Base-by-base conservation (phyloP, 30 jellyfish, hydroid and myxozoan species). In the Turritopsis rubra region DNA sequence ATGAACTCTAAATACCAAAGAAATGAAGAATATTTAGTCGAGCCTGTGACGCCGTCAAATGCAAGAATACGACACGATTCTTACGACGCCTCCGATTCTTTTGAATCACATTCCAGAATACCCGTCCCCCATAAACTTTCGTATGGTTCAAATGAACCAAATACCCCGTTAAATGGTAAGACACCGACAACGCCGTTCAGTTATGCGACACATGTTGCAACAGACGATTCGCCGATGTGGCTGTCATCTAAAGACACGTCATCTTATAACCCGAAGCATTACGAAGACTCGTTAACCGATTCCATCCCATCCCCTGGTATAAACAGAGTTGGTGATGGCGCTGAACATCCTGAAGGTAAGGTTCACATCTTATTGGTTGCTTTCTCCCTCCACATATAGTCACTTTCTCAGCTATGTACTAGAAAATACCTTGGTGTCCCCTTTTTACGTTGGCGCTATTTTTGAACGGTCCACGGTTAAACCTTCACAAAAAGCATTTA, bases 251-350 rank as follows among this genome's bases (percentile, higher is more conserved):
- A 26, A 23, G 66, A 28, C 20, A 71, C 25, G 17, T 92, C 77
- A 0, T n/a, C n/a, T n/a, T 91, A 91, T 78, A 90, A 91, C 77
- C 97, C 97, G 20, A 91, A 72, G 80, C 96, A 81, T 31, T 92
- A 92, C 81, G 96, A 92, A 71, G 96, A 88, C 66, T 74, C 65
- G 21, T 28, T 82, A 87, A 27, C 53, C 54, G 90, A 84, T 21
- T 84, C 77, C 21, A 79, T 66, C 29, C 53, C 75, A 8, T 85
- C 98, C 19, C 98, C 98, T 18, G 98, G 86, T 25, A 83, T 92
- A 90, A 79, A 84, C 21, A 86, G 96, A 7, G 93, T 92, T 18
- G 96, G 94, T 0, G 98, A 88, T 52, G 98, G 98, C 53, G 98
- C 96, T 20, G 98, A 92, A 79, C 94, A 89, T 31, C 95, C 96